Percentiles rank a stretch among this genome's conserved stretches.
Conservation (phyloP, 2,113 vertebrate genomes). For the Sinocyclocheilus anophthalmus region DNA sequence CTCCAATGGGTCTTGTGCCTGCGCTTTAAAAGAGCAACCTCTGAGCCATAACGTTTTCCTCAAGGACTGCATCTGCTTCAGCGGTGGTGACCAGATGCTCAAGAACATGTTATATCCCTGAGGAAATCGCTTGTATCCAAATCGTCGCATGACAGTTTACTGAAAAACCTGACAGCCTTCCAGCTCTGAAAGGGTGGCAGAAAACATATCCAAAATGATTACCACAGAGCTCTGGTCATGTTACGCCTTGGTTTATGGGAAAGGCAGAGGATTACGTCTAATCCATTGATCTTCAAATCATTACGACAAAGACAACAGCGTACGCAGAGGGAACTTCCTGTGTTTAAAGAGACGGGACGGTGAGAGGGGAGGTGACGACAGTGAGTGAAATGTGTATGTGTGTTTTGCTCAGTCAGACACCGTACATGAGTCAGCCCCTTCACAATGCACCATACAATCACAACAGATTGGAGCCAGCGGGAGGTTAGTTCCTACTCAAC, state of each 20-base stretch:
- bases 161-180: constrained; percentile 62
- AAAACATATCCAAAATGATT: constrained; percentile 74
- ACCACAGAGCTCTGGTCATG: constrained; percentile 59
- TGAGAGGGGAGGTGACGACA: constrained; percentile 63
- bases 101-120: constrained; percentile 46
- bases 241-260: constrained; percentile 64
- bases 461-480: constrained; percentile 27
- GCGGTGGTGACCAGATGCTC: constrained; percentile 48
- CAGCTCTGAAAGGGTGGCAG: constrained; percentile 49
- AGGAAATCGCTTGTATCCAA: constrained; percentile 55
- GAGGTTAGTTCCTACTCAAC: constrained; percentile 25
- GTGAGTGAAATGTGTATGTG: constrained; percentile 50
- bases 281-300: constrained; percentile 78
- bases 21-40: neutral
- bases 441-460: constrained; percentile 46
- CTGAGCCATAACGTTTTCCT: neutral
- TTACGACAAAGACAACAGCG: constrained; percentile 79
- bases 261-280: constrained; percentile 74
- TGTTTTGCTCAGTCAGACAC: constrained; percentile 37
- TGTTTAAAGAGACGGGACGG: constrained; percentile 75
- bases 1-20: neutral
- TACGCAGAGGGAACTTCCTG: constrained; percentile 79
- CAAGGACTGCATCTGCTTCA: constrained; percentile 25
- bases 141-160: constrained; percentile 68
- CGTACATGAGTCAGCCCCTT: constrained; percentile 45